A percentile compares a stretch with the other conserved stretches of the same genome.
Evolutionary conservation across 2,888 invertebrate genomes (phyloP).

Genomic region (Dioctria rufipes): DNA sequence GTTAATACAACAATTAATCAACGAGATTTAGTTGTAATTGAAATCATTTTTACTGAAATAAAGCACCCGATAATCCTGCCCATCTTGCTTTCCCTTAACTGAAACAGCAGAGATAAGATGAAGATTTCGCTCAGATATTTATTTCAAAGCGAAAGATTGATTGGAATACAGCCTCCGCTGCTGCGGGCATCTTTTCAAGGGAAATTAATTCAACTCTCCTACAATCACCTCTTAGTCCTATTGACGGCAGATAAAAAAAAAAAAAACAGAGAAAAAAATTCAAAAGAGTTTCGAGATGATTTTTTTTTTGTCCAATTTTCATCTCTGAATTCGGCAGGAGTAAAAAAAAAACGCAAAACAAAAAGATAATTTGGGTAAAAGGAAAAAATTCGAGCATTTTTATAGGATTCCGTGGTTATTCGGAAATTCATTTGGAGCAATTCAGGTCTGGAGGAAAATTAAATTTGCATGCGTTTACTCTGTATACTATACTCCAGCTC

Average conservation of each 20-base stretch:
- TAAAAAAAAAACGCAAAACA: not conserved
- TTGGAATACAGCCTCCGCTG: not conserved
- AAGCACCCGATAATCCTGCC: constrained; percentile 42
- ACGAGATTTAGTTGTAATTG: constrained; percentile 56
- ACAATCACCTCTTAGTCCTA: not conserved
- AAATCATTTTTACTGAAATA: constrained; percentile 57
- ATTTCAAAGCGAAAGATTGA: constrained; percentile 15
- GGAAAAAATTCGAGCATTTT: constrained; percentile 4
- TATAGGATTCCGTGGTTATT: not conserved
- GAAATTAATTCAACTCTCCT: constrained; percentile 1
- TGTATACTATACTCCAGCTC: not conserved
- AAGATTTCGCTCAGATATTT: constrained; percentile 28
- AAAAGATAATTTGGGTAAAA: not conserved
- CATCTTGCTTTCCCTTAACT: not conserved
- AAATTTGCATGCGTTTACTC: constrained; percentile 30
- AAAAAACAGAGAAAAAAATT: not conserved
- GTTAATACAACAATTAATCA: constrained; percentile 51
- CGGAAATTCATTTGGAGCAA: constrained; percentile 6
- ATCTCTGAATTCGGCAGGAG: not conserved
- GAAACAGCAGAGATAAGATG: not conserved
- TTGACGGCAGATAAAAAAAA: not conserved
- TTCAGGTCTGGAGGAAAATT: not conserved
- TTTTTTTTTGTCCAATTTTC: too few relatives aligned
- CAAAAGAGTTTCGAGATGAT: not conserved
- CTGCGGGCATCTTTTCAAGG: not conserved